Conservation (phyloP, 2,888 invertebrate genomes). For the Folsomia manolachei region DNA sequence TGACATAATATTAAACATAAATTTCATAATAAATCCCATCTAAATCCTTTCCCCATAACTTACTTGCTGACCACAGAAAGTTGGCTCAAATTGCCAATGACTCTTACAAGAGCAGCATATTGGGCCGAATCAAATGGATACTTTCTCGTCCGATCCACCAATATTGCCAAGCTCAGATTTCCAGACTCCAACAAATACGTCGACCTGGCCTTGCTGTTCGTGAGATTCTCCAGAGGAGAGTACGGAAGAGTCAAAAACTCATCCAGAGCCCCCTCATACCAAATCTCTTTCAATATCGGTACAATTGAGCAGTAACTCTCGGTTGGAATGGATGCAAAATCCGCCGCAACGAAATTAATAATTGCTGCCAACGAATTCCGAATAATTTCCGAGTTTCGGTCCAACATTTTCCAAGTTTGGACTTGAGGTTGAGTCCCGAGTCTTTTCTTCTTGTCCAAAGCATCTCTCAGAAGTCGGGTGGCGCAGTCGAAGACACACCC, state of each 20-base stretch:
- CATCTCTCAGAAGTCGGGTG: neutral
- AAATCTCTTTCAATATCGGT: neutral
- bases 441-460: neutral
- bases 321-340: neutral
- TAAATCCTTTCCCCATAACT: too few species aligned
- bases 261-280: neutral
- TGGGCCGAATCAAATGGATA: neutral
- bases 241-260: neutral
- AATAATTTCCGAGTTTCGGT: neutral
- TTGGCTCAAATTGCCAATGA: neutral
- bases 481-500: neutral
- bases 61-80: neutral
- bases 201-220: too few species aligned
- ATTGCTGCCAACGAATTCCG: neutral
- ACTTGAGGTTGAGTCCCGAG: neutral
- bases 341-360: neutral
- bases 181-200: neutral
- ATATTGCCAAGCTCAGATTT: neutral
- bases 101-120: neutral
- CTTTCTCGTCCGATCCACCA: neutral
- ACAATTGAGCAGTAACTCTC: neutral
- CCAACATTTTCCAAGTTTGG: neutral
- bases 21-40: too few species aligned
- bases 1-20: too few species aligned
- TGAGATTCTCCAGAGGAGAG: neutral